phyloP scores from a whole-genome alignment of 1,140 invertebrate genomes.

The Piezodorus guildinii region DNA sequence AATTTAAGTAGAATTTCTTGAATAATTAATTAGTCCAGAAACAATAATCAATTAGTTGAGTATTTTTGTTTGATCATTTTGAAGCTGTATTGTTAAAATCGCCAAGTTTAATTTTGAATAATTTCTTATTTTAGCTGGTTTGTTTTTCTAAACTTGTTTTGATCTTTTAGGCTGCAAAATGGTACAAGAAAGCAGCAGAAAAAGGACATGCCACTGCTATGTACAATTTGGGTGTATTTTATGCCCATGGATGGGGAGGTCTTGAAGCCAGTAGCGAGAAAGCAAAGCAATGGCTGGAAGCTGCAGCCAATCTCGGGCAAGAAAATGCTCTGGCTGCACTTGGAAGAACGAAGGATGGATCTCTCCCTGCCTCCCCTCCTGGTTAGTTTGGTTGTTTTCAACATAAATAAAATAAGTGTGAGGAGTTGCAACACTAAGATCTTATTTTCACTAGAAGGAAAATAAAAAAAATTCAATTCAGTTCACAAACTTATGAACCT shows the following conservation, averaged over 20 bases:
- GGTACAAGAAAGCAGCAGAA: constrained; percentile 44
- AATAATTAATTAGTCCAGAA: no score
- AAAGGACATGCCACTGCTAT: constrained; percentile 45
- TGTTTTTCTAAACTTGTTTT: no score
- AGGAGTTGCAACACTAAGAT: no score
- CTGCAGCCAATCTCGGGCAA: constrained; percentile 46
- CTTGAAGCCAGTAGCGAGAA: constrained; percentile 35
- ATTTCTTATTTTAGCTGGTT: no score
- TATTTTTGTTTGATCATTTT: not conserved
- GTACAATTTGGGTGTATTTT: constrained; percentile 50
- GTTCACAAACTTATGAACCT: no score
- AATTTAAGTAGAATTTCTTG: no score
- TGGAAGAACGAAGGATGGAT: constrained; percentile 24
- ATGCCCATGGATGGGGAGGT: constrained; percentile 48
- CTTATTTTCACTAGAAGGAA: no score
- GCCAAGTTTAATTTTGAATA: no score
- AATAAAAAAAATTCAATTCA: no score
- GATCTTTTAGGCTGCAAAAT: constrained; percentile 42
- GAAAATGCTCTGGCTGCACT: constrained; percentile 42
- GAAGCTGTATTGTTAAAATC: no score
- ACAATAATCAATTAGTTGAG: no score
- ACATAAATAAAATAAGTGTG: no score
- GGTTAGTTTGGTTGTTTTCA: not conserved
- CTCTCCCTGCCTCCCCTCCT: not conserved
- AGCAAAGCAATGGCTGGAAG: constrained; percentile 39